phyloP scores from a whole-genome alignment of 2,888 invertebrate species.

The Doris montereyensis region DNA sequence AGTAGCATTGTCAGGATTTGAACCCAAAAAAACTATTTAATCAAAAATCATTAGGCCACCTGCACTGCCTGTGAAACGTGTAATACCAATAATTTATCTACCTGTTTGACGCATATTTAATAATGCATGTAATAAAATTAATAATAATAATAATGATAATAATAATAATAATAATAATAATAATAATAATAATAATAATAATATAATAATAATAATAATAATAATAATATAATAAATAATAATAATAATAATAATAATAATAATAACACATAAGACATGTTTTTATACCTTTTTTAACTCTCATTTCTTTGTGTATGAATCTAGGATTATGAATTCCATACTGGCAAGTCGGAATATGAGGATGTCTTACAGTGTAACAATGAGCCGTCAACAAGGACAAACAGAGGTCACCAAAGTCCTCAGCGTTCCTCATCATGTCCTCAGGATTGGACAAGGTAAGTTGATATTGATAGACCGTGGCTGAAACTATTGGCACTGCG shows the following conservation, averaged over 20 bases:
- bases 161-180: background rate
- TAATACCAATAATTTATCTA: too few relatives aligned
- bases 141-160: background rate
- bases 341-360: conserved; percentile 83
- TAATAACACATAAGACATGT: too few relatives aligned
- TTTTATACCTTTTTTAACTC: too few relatives aligned
- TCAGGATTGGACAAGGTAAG: conserved; percentile 84
- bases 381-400: conserved; percentile 79
- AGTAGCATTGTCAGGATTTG: too few relatives aligned
- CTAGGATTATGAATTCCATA: conserved; percentile 74
- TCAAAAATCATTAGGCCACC: too few relatives aligned
- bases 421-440: conserved; percentile 88
- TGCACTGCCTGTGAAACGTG: too few relatives aligned
- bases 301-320: too few relatives aligned
- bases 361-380: conserved; percentile 86
- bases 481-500: too few relatives aligned
- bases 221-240: background rate
- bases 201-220: background rate
- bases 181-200: background rate
- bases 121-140: too few relatives aligned
- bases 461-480: background rate
- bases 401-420: conserved; percentile 91
- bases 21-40: too few relatives aligned
- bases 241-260: background rate
- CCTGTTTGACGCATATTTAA: too few relatives aligned